These are phyloP conservation scores for Thaumatotibia leucotreta DNA, from an alignment of 1,140 invertebrate species.

Conservation along the genomic window DNA sequence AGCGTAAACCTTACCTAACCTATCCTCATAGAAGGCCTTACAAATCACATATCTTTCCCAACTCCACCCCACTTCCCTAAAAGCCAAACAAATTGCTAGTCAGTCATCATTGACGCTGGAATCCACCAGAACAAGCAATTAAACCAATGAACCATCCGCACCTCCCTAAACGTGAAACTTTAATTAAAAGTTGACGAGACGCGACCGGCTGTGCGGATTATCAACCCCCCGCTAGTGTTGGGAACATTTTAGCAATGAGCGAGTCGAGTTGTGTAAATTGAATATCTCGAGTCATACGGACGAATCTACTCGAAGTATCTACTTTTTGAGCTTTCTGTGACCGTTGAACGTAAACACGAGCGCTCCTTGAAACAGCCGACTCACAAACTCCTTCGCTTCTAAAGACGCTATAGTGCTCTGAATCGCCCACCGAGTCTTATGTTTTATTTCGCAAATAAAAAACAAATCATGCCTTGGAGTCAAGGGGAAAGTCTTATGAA, in stretches of 20 bases:
- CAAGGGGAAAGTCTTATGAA: too few relatives aligned
- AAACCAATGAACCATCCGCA: constrained; percentile 1
- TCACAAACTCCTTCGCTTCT: too few relatives aligned
- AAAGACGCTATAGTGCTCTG: too few relatives aligned
- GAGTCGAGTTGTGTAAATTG: background rate
- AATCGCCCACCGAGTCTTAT: too few relatives aligned
- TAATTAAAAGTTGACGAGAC: constrained; percentile 52
- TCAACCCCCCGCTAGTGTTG: constrained; percentile 20
- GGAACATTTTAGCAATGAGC: too few relatives aligned
- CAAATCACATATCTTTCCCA: background rate
- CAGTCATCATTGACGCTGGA: background rate
- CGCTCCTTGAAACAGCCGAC: too few relatives aligned
- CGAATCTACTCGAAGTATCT: too few relatives aligned
- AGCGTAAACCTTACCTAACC: background rate
- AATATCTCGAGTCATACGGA: too few relatives aligned
- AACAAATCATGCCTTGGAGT: too few relatives aligned
- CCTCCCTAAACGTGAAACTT: constrained; percentile 27
- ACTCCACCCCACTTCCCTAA: background rate
- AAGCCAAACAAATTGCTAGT: background rate
- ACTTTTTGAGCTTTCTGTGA: too few relatives aligned
- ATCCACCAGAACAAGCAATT: background rate
- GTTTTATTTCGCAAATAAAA: too few relatives aligned
- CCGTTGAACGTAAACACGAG: too few relatives aligned
- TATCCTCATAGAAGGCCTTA: background rate
- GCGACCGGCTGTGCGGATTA: constrained; percentile 34